Conservation (phyloP, 1,140 invertebrate genomes). For the Laupala kohalensis region DNA sequence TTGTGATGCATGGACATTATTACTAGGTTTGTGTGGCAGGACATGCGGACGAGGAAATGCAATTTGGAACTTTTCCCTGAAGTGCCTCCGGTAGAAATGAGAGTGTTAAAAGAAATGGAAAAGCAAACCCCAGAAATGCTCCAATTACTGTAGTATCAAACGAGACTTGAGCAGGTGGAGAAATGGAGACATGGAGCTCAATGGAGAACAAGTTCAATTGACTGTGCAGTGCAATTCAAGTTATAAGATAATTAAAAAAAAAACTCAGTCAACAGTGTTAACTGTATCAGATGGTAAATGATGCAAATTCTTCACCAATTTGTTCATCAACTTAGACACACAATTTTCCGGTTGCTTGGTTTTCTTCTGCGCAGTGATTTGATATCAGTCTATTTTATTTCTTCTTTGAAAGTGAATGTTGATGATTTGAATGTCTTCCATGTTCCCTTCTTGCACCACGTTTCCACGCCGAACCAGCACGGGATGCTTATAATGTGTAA, state of each 20-base stretch:
- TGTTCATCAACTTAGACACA: not conserved
- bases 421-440: conserved; percentile 21
- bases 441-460: conserved; percentile 19
- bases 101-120: conserved; percentile 2
- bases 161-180: conserved; percentile 1
- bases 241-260: not conserved
- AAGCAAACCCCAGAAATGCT: conserved; percentile 1
- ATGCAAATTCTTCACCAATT: conserved; percentile 3
- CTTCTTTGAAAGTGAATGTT: conserved; percentile 17
- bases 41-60: conserved; percentile 8
- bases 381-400: conserved; percentile 6
- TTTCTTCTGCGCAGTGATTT: conserved; percentile 17
- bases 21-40: not conserved
- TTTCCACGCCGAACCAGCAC: conserved; percentile 13
- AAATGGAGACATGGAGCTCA: conserved; percentile 6
- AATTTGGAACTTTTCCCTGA: conserved; percentile 11
- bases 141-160: not conserved
- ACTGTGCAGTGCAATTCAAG: not conserved
- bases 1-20: not conserved
- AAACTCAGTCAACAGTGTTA: conserved; percentile 3
- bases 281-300: conserved; percentile 1
- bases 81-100: conserved; percentile 16
- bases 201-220: not conserved
- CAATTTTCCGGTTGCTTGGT: conserved; percentile 12
- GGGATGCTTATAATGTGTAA: conserved; percentile 6